phyloP scores from a whole-genome alignment of 2,113 vertebrate species.

The Dicrurus megarhynchus region DNA sequence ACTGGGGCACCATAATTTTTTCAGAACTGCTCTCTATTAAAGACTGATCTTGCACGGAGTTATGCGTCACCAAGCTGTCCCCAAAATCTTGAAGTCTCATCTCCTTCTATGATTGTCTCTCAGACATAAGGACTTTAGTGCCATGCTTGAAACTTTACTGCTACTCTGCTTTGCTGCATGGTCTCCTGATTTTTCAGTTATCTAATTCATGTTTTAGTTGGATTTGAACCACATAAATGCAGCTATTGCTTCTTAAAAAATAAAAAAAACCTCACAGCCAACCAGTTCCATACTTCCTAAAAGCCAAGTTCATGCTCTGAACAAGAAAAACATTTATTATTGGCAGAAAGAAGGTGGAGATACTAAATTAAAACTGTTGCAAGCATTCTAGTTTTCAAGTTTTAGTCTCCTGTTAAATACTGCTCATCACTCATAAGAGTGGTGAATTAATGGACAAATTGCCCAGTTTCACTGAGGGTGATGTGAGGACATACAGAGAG shows the following conservation, averaged over 20 bases:
- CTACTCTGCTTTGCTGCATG: not conserved
- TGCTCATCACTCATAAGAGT: not conserved
- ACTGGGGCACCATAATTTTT: not conserved
- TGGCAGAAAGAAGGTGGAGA: not conserved
- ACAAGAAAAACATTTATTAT: not conserved
- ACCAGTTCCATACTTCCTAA: not conserved
- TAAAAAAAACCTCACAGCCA: not conserved
- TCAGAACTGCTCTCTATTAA: not conserved
- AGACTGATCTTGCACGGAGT: not conserved
- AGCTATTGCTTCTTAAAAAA: not conserved
- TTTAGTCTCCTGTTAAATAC: not conserved
- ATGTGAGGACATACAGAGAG: not conserved
- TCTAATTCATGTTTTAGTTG: not conserved
- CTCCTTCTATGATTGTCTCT: not conserved
- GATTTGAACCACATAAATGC: not conserved
- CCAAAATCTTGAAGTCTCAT: not conserved
- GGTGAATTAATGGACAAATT: not conserved
- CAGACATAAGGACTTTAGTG: not conserved
- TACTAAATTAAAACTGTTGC: not conserved
- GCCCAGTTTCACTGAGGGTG: not conserved
- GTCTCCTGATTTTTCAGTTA: not conserved
- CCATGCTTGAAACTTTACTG: rapidly evolving
- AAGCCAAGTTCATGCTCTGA: not conserved
- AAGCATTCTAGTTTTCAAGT: not conserved
- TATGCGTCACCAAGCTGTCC: not conserved